These are phyloP conservation scores for Pachyseris speciosa DNA, from an alignment of 64 coral and sea anemone genomes.

Conservation along the genomic window DNA sequence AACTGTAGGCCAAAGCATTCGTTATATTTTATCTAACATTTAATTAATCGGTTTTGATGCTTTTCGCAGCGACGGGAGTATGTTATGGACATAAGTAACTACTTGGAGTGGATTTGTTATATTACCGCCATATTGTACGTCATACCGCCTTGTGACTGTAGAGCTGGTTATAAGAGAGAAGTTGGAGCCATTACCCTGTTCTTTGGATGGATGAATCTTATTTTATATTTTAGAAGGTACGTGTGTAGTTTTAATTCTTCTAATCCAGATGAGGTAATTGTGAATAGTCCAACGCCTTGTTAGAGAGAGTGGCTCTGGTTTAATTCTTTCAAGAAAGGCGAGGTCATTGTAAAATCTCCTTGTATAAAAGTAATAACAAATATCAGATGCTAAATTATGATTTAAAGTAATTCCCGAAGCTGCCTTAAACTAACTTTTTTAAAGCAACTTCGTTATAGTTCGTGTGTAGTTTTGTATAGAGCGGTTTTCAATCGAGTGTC, in stretches of 20 bases:
- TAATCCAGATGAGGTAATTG: neutral
- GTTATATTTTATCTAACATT: neutral
- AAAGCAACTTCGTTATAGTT: too few relatives aligned
- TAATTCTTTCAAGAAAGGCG: too few relatives aligned
- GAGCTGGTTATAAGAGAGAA: conserved; percentile 16
- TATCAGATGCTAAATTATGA: too few relatives aligned
- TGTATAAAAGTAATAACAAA: too few relatives aligned
- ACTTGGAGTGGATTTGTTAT: conserved; percentile 42
- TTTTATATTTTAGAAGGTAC: conserved; percentile 61
- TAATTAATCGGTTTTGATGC: neutral
- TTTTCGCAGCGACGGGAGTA: conserved; percentile 2
- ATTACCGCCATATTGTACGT: conserved; percentile 11
- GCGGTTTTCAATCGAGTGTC: too few relatives aligned
- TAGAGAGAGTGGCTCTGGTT: neutral
- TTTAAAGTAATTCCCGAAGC: too few relatives aligned
- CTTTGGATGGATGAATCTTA: conserved; percentile 78
- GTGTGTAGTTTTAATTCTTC: conserved; percentile 6
- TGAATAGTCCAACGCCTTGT: too few relatives aligned
- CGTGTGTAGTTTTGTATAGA: too few relatives aligned
- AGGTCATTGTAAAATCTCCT: too few relatives aligned
- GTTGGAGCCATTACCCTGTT: conserved; percentile 32
- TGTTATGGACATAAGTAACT: conserved; percentile 23
- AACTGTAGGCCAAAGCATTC: too few relatives aligned
- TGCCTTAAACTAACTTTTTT: too few relatives aligned
- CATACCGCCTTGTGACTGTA: conserved; percentile 52